These are phyloP conservation scores for Chydorus sphaericus DNA, from an alignment of 2,888 invertebrate genomes.

Conservation along the genomic window DNA sequence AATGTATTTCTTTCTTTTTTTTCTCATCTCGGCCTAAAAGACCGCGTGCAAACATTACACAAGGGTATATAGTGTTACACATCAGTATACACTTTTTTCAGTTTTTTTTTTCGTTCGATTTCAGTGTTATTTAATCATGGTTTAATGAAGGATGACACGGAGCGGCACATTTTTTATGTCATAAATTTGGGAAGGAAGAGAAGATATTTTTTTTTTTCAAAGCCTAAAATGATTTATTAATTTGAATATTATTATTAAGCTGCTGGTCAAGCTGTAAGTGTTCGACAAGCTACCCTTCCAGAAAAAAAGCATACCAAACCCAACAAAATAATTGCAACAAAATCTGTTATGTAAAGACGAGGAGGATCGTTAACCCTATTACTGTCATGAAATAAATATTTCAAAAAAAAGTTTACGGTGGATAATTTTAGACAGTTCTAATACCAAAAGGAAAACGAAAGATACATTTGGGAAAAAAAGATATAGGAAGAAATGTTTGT, in stretches of 20 bases:
- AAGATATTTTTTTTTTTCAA: background rate
- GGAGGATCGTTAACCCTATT: too few relatives aligned
- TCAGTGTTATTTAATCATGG: too few relatives aligned
- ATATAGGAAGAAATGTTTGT: background rate
- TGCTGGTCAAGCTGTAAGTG: slow-evolving; percentile 1
- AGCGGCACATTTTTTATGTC: background rate
- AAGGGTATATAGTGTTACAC: slow-evolving; percentile 2
- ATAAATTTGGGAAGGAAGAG: too few relatives aligned
- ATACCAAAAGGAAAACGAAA: background rate
- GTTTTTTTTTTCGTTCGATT: slow-evolving; percentile 8
- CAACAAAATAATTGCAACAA: background rate
- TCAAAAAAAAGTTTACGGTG: background rate
- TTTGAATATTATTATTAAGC: too few relatives aligned
- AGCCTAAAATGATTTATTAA: too few relatives aligned
- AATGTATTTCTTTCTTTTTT: background rate
- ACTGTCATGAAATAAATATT: background rate
- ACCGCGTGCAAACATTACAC: slow-evolving; percentile 1
- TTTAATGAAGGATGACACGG: slow-evolving; percentile 6
- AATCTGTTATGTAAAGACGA: too few relatives aligned
- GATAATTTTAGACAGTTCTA: too few relatives aligned
- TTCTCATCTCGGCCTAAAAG: background rate
- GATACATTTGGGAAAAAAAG: background rate
- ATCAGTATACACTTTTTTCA: too few relatives aligned
- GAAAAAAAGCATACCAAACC: slow-evolving; percentile 6
- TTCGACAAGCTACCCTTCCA: background rate